Conservation (phyloP, 2,888 invertebrate species). For the Caradrina kadenii region DNA sequence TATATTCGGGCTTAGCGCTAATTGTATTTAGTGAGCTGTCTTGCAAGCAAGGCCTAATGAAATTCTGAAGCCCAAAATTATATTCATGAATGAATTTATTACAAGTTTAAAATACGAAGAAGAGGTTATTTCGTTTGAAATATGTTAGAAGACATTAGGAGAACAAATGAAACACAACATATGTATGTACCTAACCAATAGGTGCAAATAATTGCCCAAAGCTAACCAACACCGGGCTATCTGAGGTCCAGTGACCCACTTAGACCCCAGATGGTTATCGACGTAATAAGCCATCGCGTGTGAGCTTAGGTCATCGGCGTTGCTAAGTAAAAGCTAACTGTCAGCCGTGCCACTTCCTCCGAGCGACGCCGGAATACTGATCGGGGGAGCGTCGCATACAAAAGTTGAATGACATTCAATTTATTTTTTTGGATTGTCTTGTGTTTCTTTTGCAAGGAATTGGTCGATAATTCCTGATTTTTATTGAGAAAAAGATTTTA, state of each 20-base stretch:
- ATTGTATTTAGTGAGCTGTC: constrained; percentile 19
- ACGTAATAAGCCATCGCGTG: constrained; percentile 49
- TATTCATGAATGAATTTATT: constrained; percentile 2
- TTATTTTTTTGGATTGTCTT: constrained; percentile 16
- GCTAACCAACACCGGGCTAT: constrained; percentile 29
- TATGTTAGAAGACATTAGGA: not conserved
- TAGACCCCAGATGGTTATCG: constrained; percentile 44
- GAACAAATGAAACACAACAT: constrained; percentile 14
- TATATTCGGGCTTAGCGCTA: not conserved
- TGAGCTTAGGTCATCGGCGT: constrained; percentile 72
- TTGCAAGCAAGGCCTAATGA: not conserved
- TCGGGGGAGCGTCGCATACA: constrained; percentile 59
- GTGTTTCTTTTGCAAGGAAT: constrained; percentile 7
- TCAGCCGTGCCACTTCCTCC: constrained; percentile 72
- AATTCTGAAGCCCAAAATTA: not conserved
- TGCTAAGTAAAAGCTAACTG: constrained; percentile 77
- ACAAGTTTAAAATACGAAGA: not conserved
- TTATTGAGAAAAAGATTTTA: not conserved
- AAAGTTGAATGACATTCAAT: constrained; percentile 54
- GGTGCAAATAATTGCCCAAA: constrained; percentile 43
- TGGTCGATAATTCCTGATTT: not conserved
- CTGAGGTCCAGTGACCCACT: constrained; percentile 53
- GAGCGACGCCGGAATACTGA: constrained; percentile 69
- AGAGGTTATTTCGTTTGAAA: not conserved
- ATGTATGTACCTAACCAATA: not conserved